A percentile compares a stretch with the other conserved stretches of the same genome.
Evolutionary conservation across 92 coral and sea anemone species (phyloP).

Genomic region (Umimayanthus chanpuru): DNA sequence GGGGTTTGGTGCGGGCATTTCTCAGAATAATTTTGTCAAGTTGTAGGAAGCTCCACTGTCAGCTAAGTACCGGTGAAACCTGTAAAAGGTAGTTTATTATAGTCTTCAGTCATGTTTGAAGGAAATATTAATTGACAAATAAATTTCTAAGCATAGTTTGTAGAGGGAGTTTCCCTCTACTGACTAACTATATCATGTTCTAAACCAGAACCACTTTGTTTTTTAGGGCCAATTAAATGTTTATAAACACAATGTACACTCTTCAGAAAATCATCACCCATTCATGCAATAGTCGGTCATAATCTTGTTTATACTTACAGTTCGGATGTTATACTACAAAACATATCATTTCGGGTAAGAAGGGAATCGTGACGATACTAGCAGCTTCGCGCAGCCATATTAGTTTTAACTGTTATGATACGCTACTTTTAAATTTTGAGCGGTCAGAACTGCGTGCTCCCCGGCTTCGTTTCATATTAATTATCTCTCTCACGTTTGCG

Average conservation of each 20-base stretch:
- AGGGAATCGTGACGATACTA: not conserved
- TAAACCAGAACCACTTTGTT: not conserved
- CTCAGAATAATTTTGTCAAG: not conserved
- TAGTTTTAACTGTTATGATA: too few species aligned
- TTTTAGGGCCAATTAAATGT: too few species aligned
- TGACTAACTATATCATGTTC: too few species aligned
- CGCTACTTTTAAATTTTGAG: not conserved
- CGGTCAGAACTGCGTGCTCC: not conserved
- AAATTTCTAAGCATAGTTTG: too few species aligned
- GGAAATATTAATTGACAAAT: not conserved
- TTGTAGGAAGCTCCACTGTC: not conserved
- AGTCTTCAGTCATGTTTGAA: too few species aligned
- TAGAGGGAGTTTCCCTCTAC: too few species aligned
- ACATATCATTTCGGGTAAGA: not conserved
- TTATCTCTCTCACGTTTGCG: not conserved
- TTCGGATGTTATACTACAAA: not conserved
- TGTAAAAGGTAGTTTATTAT: not conserved
- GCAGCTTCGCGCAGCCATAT: not conserved
- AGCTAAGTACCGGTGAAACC: not conserved
- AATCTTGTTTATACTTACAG: not conserved
- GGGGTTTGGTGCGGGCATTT: not conserved
- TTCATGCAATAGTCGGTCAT: not conserved
- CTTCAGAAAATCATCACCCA: not conserved
- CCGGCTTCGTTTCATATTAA: not conserved
- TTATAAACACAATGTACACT: not conserved